phyloP scores from a whole-genome alignment of 2,888 invertebrate species.

The Pherbina coryleti region DNA sequence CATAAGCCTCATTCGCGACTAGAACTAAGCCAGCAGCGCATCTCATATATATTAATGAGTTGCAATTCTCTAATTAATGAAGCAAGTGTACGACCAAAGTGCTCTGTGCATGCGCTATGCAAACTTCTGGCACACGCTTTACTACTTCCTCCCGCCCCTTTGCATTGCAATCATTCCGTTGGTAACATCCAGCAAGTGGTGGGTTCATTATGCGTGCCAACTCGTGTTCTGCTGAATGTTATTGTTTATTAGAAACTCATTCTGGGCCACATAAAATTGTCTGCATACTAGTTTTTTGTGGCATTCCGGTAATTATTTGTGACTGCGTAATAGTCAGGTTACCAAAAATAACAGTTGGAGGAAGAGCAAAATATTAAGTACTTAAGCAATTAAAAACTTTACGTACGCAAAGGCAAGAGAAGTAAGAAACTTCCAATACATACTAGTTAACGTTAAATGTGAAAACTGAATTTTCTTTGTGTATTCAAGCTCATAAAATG shows the following conservation, averaged over 20 bases:
- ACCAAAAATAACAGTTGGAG: not conserved
- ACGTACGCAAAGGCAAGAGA: not conserved
- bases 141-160: not conserved
- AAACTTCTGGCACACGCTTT: constrained; percentile 17
- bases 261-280: constrained; percentile 20
- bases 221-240: constrained; percentile 14
- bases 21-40: not conserved
- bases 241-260: constrained; percentile 23
- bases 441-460: too few relatives aligned
- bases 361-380: not conserved
- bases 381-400: not conserved
- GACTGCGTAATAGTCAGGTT: not conserved
- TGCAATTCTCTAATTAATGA: constrained; percentile 37
- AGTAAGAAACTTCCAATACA: not conserved
- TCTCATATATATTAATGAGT: constrained; percentile 29
- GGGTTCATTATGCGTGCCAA: constrained; percentile 16
- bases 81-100: constrained; percentile 1
- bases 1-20: not conserved
- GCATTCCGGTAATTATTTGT: constrained; percentile 5
- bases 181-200: not conserved
- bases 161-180: not conserved
- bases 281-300: not conserved
- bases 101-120: constrained; percentile 20
- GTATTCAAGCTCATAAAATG: too few relatives aligned
- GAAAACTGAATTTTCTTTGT: too few relatives aligned